Percentiles rank a stretch among this genome's conserved stretches.
Conservation (phyloP, 2,888 invertebrate species). For the Gonocerus acuteangulatus region DNA sequence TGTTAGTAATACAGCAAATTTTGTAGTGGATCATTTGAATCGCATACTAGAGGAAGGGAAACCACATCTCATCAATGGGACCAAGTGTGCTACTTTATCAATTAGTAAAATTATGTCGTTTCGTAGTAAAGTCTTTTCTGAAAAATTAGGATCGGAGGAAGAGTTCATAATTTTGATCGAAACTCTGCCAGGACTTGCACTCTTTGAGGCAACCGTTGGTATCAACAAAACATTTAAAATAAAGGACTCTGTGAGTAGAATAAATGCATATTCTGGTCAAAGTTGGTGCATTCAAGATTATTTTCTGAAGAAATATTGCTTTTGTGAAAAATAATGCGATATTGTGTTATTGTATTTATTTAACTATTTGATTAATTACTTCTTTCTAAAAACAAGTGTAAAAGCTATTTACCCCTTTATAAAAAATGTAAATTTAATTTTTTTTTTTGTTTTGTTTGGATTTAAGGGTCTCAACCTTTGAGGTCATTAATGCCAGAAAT, state of each 20-base stretch:
- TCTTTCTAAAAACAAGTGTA: too few relatives aligned
- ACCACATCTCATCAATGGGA: constrained; percentile 27
- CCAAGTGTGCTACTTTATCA: constrained; percentile 49
- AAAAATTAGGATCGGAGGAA: constrained; percentile 40
- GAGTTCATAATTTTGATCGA: constrained; percentile 62
- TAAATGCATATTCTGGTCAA: constrained; percentile 50
- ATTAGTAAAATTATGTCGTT: constrained; percentile 50
- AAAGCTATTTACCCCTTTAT: too few relatives aligned
- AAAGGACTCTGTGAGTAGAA: constrained; percentile 55
- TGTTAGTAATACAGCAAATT: constrained; percentile 32
- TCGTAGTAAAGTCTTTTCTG: constrained; percentile 46
- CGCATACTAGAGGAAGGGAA: constrained; percentile 20
- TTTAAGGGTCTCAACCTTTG: too few relatives aligned
- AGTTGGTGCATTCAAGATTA: constrained; percentile 50
- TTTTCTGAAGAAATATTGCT: constrained; percentile 53
- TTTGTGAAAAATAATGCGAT: constrained; percentile 46
- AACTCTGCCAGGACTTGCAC: constrained; percentile 58
- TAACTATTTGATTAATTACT: too few relatives aligned
- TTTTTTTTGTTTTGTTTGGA: too few relatives aligned
- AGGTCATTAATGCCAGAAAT: too few relatives aligned
- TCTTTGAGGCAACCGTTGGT: constrained; percentile 62
- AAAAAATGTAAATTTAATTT: too few relatives aligned
- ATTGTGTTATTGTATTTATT: too few relatives aligned
- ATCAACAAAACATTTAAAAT: constrained; percentile 43
- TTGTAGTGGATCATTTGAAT: constrained; percentile 34